Evolutionary conservation across 2,797 vertebrate species (phyloP).

Genomic region (Tapirus indicus): DNA sequence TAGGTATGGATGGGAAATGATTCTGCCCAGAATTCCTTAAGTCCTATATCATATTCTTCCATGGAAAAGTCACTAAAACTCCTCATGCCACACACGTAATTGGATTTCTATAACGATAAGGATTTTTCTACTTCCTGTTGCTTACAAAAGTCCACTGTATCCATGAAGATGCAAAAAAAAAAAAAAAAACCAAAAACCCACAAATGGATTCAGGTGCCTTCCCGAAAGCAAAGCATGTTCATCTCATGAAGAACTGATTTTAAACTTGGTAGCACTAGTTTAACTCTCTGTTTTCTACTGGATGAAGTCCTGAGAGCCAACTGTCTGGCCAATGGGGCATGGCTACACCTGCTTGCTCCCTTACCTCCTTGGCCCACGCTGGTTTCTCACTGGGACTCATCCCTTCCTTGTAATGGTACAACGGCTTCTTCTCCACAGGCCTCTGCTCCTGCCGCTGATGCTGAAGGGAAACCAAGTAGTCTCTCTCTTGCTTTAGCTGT

Average conservation of each 20-base stretch:
- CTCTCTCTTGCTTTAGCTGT: constrained; percentile 97
- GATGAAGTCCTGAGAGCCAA: accelerated
- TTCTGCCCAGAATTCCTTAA: neutral
- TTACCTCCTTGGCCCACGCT: constrained; percentile 98
- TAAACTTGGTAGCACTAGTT: neutral
- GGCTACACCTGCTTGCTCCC: neutral
- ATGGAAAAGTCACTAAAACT: neutral
- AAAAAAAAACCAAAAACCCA: neutral
- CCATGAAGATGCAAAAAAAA: neutral
- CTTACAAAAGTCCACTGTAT: neutral
- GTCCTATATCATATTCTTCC: neutral
- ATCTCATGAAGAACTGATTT: neutral
- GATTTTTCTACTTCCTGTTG: neutral
- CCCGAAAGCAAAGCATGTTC: neutral
- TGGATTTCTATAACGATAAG: neutral
- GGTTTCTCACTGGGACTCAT: constrained; percentile 97
- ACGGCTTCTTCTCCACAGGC: constrained; percentile 95
- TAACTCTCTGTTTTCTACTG: neutral
- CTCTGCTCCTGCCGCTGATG: constrained; percentile 94
- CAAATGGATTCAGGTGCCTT: neutral
- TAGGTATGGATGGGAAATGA: neutral
- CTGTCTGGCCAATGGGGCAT: accelerated
- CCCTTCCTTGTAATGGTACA: constrained; percentile 99
- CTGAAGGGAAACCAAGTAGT: constrained; percentile 97
- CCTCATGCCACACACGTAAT: neutral